A percentile compares a stretch with the other conserved stretches of the same genome.
Evolutionary conservation across 2,797 vertebrate genomes (phyloP).

Genomic region (Rhynchotus rufescens): DNA sequence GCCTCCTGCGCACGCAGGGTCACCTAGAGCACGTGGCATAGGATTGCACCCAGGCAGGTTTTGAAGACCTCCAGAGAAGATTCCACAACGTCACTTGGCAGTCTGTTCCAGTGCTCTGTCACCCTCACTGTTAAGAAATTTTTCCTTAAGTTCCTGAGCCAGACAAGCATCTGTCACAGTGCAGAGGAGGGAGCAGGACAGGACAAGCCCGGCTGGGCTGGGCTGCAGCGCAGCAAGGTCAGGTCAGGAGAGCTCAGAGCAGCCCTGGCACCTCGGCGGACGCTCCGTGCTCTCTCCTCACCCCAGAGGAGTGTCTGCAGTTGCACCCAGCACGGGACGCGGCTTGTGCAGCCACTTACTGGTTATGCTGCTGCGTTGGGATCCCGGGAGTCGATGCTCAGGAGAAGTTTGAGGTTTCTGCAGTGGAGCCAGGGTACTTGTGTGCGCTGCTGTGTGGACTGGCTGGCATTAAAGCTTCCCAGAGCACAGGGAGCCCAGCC

Average conservation of each 20-base stretch:
- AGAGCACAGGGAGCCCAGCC: neutral
- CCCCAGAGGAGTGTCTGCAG: neutral
- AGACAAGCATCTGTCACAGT: neutral
- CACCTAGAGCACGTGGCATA: too few relatives aligned
- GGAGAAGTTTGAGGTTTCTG: neutral
- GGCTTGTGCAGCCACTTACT: neutral
- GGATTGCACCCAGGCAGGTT: too few relatives aligned
- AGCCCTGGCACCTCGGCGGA: neutral
- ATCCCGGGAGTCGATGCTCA: neutral
- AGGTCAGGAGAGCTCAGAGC: neutral
- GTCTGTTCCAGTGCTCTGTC: too few relatives aligned
- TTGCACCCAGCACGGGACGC: neutral
- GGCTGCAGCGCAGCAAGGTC: neutral
- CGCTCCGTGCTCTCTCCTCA: neutral
- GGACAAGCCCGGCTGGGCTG: neutral
- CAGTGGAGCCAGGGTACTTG: neutral
- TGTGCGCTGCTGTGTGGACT: slow-evolving; percentile 19
- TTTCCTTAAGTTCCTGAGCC: neutral
- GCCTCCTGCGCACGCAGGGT: too few relatives aligned
- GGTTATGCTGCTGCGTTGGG: neutral
- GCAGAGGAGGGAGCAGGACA: neutral
- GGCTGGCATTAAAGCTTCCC: neutral
- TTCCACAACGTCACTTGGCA: too few relatives aligned
- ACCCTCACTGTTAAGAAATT: too few relatives aligned
- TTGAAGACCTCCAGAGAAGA: too few relatives aligned